phyloP scores from a whole-genome alignment of 2,797 vertebrate species.

The Danio jaintianensis region DNA sequence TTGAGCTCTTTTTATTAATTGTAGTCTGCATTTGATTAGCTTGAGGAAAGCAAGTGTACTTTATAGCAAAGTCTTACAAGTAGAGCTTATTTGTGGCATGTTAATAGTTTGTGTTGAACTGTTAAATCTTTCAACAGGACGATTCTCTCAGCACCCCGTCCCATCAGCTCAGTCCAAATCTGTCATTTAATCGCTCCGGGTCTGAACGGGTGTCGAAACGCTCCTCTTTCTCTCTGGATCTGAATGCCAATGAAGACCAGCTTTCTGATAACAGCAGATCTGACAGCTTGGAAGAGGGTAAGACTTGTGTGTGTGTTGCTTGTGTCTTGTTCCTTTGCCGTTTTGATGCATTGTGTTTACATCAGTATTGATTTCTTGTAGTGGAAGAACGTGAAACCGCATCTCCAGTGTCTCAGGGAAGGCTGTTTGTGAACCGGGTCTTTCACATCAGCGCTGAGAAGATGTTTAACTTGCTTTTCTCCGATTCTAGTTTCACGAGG shows the following conservation, averaged over 20 bases:
- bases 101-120: not conserved
- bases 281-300: slow-evolving; percentile 88
- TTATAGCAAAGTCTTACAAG: not conserved
- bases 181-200: slow-evolving; percentile 72
- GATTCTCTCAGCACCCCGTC: slow-evolving; percentile 72
- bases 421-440: slow-evolving; percentile 88
- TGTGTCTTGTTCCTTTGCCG: slow-evolving; percentile 5
- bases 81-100: not conserved
- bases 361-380: slow-evolving; percentile 45
- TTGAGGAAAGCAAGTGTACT: not conserved
- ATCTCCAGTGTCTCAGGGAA: slow-evolving; percentile 81
- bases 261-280: slow-evolving; percentile 85
- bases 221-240: slow-evolving; percentile 81
- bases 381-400: slow-evolving; percentile 79
- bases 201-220: slow-evolving; percentile 74
- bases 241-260: slow-evolving; percentile 88
- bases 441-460: slow-evolving; percentile 90
- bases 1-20: too few relatives aligned
- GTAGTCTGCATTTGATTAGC: not conserved
- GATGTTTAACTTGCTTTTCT: slow-evolving; percentile 97
- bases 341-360: slow-evolving; percentile 25
- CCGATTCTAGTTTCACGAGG: slow-evolving; percentile 87
- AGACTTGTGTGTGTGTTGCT: slow-evolving; percentile 39
- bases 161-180: slow-evolving; percentile 72
- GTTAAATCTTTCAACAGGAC: slow-evolving; percentile 69